Percentiles rank a stretch among this genome's conserved stretches.
phyloP scores from a whole-genome alignment of 2,797 vertebrate species.

The Xenentodon cancila region DNA sequence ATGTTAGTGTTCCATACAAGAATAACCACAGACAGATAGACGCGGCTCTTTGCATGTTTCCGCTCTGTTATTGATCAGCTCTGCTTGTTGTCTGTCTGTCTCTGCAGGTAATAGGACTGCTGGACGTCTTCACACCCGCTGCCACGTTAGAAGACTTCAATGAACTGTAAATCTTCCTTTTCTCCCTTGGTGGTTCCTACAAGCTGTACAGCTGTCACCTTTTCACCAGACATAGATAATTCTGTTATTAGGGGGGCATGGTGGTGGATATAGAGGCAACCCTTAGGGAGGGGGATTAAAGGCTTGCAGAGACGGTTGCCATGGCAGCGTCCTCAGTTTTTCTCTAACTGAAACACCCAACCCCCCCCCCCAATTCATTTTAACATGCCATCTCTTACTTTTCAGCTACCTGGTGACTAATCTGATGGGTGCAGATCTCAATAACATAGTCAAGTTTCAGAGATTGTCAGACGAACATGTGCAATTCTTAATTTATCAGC shows the following conservation, averaged over 20 bases:
- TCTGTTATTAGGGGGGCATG: slow-evolving; percentile 11
- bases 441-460: slow-evolving; percentile 98
- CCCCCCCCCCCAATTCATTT: background rate
- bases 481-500: slow-evolving; percentile 97
- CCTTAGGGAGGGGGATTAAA: slow-evolving; percentile 12
- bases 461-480: slow-evolving; percentile 95
- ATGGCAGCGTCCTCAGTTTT: slow-evolving; percentile 44
- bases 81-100: slow-evolving; percentile 33
- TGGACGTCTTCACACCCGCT: slow-evolving; percentile 98
- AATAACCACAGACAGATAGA: slow-evolving; percentile 21
- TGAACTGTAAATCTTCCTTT: slow-evolving; percentile 88
- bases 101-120: slow-evolving; percentile 91
- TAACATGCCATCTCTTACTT: slow-evolving; percentile 7
- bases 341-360: slow-evolving; percentile 7
- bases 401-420: slow-evolving; percentile 96
- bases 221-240: slow-evolving; percentile 4
- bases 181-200: slow-evolving; percentile 2
- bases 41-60: slow-evolving; percentile 8
- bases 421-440: slow-evolving; percentile 98
- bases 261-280: slow-evolving; percentile 7
- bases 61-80: slow-evolving; percentile 40
- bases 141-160: slow-evolving; percentile 92
- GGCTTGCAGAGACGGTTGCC: slow-evolving; percentile 51
- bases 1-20: slow-evolving; percentile 84
- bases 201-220: background rate